These are phyloP conservation scores for Esox masquinongy DNA, from an alignment of 2,797 vertebrate species.

Conservation along the genomic window DNA sequence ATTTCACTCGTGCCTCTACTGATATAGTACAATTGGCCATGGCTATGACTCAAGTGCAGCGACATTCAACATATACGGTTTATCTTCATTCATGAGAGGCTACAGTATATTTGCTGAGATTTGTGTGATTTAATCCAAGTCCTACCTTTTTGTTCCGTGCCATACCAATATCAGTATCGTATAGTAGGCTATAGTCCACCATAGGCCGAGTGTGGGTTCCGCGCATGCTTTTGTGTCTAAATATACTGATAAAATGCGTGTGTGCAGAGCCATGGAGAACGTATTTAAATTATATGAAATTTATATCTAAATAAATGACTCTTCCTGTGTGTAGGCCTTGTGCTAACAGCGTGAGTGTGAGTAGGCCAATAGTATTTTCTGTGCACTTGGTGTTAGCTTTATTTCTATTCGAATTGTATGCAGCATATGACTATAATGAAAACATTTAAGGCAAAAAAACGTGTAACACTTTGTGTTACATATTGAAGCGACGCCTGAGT, in stretches of 20 bases:
- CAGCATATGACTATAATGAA: not conserved
- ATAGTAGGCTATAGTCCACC: not conserved
- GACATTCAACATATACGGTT: not conserved
- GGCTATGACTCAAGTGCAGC: not conserved
- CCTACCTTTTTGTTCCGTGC: not conserved
- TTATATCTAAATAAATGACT: not conserved
- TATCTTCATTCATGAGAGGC: not conserved
- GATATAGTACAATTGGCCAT: not conserved
- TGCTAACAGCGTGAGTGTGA: not conserved
- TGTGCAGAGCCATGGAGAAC: not conserved
- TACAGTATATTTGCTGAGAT: not conserved
- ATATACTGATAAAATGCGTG: not conserved
- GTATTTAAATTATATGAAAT: not conserved
- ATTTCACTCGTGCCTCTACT: constrained; percentile 1
- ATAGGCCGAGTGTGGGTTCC: not conserved
- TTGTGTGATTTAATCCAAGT: not conserved
- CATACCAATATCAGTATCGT: not conserved
- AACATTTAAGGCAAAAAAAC: not conserved
- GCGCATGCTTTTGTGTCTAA: not conserved
- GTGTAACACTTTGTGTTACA: not conserved
- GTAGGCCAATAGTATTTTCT: not conserved
- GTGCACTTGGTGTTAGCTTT: not conserved
- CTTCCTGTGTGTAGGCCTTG: not conserved
- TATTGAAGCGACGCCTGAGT: not conserved
- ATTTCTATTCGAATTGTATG: not conserved